Conservation (phyloP, 2,797 vertebrate genomes). For the Pseudocheirus occidentalis region DNA sequence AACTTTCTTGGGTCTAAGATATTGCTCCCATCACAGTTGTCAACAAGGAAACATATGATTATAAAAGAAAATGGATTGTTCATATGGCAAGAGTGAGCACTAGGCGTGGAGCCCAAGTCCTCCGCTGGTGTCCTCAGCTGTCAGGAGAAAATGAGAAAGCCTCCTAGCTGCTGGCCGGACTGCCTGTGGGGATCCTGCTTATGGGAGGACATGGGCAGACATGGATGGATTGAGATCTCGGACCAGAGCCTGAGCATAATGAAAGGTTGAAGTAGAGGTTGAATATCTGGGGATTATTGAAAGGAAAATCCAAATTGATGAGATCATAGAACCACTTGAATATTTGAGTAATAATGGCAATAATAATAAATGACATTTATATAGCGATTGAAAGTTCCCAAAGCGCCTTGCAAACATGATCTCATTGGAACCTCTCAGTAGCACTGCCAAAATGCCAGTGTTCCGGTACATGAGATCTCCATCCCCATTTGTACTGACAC, state of each 20-base stretch:
- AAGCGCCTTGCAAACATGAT: background rate
- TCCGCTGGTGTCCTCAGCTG: background rate
- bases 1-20: background rate
- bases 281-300: background rate
- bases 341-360: background rate
- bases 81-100: background rate
- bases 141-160: background rate
- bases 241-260: background rate
- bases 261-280: background rate
- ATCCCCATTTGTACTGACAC: background rate
- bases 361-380: background rate
- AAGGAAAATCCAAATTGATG: background rate
- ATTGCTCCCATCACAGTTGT: background rate
- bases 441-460: background rate
- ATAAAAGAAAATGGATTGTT: background rate
- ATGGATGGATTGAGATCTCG: background rate
- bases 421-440: background rate
- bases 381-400: background rate
- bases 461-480: background rate
- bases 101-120: background rate
- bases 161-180: background rate
- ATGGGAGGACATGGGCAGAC: background rate
- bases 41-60: background rate
- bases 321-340: background rate
- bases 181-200: background rate